These are phyloP conservation scores for Tyria jacobaeae DNA, from an alignment of 2,888 invertebrate species.

Conservation along the genomic window DNA sequence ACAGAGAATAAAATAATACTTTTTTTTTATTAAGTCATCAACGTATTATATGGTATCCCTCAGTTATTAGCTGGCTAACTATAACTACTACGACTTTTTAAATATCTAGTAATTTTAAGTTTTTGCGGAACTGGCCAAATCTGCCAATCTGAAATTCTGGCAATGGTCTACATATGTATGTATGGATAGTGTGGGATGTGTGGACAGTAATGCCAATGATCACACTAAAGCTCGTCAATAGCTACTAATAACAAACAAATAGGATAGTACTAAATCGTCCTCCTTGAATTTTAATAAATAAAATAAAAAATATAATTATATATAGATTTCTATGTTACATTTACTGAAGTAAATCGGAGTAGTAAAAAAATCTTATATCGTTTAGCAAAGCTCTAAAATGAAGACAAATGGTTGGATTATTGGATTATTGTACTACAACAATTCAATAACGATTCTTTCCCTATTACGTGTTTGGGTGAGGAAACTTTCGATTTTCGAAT, in stretches of 20 bases:
- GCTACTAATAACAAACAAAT: neutral
- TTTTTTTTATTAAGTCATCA: neutral
- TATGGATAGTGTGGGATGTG: no score
- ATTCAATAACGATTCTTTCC: conserved; percentile 42
- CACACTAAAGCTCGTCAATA: no score
- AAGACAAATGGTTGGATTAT: conserved; percentile 36
- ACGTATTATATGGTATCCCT: neutral
- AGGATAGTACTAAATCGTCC: neutral
- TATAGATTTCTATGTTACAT: no score
- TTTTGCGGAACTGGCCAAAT: no score
- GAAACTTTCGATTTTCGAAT: conserved; percentile 18
- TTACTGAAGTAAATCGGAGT: neutral
- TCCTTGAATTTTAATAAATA: no score
- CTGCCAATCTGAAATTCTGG: no score
- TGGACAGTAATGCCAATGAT: no score
- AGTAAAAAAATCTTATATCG: conserved; percentile 20
- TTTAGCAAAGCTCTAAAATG: conserved; percentile 37
- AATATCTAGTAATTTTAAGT: no score
- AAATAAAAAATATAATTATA: no score
- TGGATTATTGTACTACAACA: conserved; percentile 29
- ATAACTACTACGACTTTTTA: no score
- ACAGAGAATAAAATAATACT: no score
- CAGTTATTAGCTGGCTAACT: neutral
- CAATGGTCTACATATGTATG: no score
- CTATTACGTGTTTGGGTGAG: conserved; percentile 2